Evolutionary conservation across 2,797 vertebrate species (phyloP).

Genomic region (Etheostoma perlongum): DNA sequence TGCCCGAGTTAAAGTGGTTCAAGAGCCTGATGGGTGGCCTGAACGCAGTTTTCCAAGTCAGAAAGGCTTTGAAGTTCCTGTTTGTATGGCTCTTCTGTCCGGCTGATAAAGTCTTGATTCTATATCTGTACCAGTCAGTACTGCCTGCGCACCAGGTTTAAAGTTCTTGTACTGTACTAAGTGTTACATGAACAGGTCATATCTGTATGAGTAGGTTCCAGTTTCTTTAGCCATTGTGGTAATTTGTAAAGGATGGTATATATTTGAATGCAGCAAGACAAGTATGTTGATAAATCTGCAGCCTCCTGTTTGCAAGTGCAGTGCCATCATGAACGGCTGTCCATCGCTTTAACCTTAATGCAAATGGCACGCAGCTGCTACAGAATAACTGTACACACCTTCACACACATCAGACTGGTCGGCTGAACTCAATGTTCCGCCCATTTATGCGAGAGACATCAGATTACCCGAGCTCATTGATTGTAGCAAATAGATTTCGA

Average conservation of each 20-base stretch:
- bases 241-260: neutral
- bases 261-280: slow-evolving; percentile 2
- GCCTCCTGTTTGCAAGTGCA: neutral
- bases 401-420: neutral
- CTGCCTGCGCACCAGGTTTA: slow-evolving; percentile 40
- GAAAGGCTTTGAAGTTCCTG: slow-evolving; percentile 61
- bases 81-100: slow-evolving; percentile 25
- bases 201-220: neutral
- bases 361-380: slow-evolving; percentile 5
- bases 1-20: slow-evolving; percentile 22
- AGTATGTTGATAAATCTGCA: neutral
- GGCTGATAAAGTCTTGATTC: slow-evolving; percentile 41
- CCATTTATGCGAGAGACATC: neutral
- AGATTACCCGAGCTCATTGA: neutral
- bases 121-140: slow-evolving; percentile 43
- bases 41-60: slow-evolving; percentile 30
- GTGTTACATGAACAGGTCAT: neutral
- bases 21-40: slow-evolving; percentile 49
- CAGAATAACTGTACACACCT: neutral
- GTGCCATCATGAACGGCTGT: slow-evolving; percentile 4
- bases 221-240: neutral
- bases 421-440: neutral
- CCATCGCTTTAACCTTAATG: slow-evolving; percentile 19
- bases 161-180: slow-evolving; percentile 38
- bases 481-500: neutral